Evolutionary conservation across 2,113 vertebrate species (phyloP), one percentile per base, ranked within the genome.

Genomic region (Tetrao urogallus): DNA sequence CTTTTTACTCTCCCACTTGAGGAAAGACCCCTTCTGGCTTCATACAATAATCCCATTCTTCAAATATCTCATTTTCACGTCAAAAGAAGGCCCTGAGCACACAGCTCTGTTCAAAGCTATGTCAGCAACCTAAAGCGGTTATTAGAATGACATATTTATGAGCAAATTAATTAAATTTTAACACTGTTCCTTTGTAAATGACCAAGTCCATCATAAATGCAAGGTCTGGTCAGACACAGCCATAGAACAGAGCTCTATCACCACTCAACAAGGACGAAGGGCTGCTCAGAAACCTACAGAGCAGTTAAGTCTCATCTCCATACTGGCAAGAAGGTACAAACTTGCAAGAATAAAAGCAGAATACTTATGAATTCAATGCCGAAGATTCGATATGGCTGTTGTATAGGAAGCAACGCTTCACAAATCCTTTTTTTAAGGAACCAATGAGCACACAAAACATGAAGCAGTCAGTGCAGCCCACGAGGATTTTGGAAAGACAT

Each of bases 1-100:
- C 80, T 90, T 94, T 86, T 78, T 40, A 90, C 61, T 72, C 75
- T 76, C 56, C 43, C 65, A 90, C 86, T 79, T 50, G 87, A 97
- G 93, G 86, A 75, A 38, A 83, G 50, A 52, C 90, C 85, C 86
- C 63, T 95, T 58, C 79, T 66, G 85, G 32, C 57, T 72, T 93
- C 79, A 91, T 3, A 90, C 36, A 94, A 90, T 42, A 93, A 21
- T 56, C 38, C 61, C 24, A 64, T 30, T 90, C 57, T 95, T 80
- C 74, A 94, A 82, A 82, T 40, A 79, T n/a, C 80, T 76, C 86
- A 32, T 40, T 40, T 92, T 92, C 67, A 45, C 40, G 36, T 79
- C 56, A 85, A 66, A 82, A 90, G 42, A 34, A 84, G 3, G 34
- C 9, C 11, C 38, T 0, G 4, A 82, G 42, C 20, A 48, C 67